Conservation (phyloP, 1,140 invertebrate genomes). For the Temnothorax curvispinosus region DNA sequence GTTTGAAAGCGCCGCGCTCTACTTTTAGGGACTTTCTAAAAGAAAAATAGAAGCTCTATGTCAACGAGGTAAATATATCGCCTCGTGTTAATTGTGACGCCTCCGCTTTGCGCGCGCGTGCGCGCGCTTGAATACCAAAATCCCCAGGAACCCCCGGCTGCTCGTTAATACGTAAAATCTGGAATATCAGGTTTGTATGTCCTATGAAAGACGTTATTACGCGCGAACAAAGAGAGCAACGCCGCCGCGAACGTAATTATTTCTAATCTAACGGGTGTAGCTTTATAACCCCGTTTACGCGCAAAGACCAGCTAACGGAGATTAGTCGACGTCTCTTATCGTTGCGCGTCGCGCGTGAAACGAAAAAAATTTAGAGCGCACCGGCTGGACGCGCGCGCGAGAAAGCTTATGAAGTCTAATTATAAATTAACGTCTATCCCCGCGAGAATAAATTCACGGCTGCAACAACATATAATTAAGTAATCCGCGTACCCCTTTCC, state of each 20-base stretch:
- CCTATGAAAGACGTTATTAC: conserved; percentile 65
- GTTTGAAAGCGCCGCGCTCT: not conserved
- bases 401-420: conserved; percentile 67
- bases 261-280: conserved; percentile 65
- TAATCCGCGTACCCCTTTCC: conserved; percentile 49
- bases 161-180: conserved; percentile 71
- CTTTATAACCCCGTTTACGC: conserved; percentile 39
- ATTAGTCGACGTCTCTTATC: conserved; percentile 56
- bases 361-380: not conserved
- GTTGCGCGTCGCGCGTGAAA: not conserved
- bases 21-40: conserved; percentile 1
- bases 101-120: conserved; percentile 11
- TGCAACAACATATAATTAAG: conserved; percentile 71
- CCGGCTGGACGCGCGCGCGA: conserved; percentile 37
- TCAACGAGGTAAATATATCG: conserved; percentile 33
- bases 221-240: conserved; percentile 66
- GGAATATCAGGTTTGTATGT: conserved; percentile 67
- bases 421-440: conserved; percentile 67
- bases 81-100: conserved; percentile 58
- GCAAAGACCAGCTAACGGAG: conserved; percentile 32
- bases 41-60: not conserved
- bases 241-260: conserved; percentile 60
- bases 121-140: conserved; percentile 62
- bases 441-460: conserved; percentile 58
- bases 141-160: not conserved